A percentile compares a stretch with the other conserved stretches of the same genome.
Evolutionary conservation across 2,888 invertebrate genomes (phyloP).

Genomic region (Rotaria socialis): DNA sequence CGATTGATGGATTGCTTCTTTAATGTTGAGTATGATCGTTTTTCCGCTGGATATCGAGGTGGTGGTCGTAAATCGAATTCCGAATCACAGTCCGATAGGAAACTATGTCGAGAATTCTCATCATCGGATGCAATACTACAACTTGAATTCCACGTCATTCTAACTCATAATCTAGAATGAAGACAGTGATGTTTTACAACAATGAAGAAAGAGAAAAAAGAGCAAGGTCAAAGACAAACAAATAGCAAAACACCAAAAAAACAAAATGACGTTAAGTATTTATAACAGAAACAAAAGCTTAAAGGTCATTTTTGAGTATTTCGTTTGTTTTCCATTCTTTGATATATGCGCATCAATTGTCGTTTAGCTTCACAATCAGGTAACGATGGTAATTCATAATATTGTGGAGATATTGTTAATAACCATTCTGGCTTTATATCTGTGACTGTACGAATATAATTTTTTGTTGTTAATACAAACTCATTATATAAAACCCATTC

Average conservation of each 20-base stretch:
- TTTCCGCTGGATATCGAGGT: background rate
- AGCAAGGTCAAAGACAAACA: too few species aligned
- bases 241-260: too few species aligned
- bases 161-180: background rate
- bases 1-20: background rate
- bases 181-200: background rate
- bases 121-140: slow-evolving; percentile 23
- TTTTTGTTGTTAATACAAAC: slow-evolving; percentile 97
- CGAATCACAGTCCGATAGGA: slow-evolving; percentile 4
- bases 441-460: slow-evolving; percentile 96
- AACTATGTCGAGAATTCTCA: slow-evolving; percentile 31
- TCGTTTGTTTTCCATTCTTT: slow-evolving; percentile 30
- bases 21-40: background rate
- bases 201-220: too few species aligned
- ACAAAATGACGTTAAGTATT: too few species aligned
- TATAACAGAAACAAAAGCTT: slow-evolving; percentile 77
- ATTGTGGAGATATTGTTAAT: slow-evolving; percentile 61
- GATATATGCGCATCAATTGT: slow-evolving; percentile 66
- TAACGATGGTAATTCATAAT: slow-evolving; percentile 45
- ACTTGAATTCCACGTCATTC: slow-evolving; percentile 11
- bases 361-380: slow-evolving; percentile 58
- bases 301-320: slow-evolving; percentile 77
- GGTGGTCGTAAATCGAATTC: slow-evolving; percentile 5
- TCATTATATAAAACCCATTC: slow-evolving; percentile 99
- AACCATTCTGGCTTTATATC: slow-evolving; percentile 87